Base-by-base conservation (phyloP, 2,888 invertebrate species). In the Chaetoderma sp. region DNA sequence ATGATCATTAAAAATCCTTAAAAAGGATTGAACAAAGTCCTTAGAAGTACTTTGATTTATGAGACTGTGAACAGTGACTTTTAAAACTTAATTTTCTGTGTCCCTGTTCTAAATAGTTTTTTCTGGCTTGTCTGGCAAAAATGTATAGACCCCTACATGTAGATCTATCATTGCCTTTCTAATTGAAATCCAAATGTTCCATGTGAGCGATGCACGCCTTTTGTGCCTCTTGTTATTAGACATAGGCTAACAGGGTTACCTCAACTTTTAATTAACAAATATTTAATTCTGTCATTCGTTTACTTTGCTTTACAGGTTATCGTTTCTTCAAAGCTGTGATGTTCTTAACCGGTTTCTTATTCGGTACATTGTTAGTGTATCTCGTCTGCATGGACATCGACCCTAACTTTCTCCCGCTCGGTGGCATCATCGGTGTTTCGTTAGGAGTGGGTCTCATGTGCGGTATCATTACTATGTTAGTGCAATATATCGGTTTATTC, bases 311-410 rank as follows among this genome's bases (percentile, higher is more conserved):
- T 71, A 33, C 89, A 93, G 94, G 95, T 61, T 95, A 95, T 87
- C 91, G 94, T 70, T 94, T 93, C 86, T 93, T 94, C 87, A 94
- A 94, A 86, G 93, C 93, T 16, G 91, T 93, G 67, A 93, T 94
- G 91, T 95, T 95, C 86, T 89, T 94, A 57, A 94, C 94, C 54
- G 95, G 95, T 33, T 92, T 94, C 84, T 92, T 93, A 67, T 94
- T 94, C 83, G 94, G 93, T 18, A 91, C 93, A 56, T 91, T 93
- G 69, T 90, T 94, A 70, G 93, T 94, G 45, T 94, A 93, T 86
- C 86, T 92, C 76, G 92, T 94, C 79, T 93, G 94, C 84, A 88
- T 93, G 56, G 93, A 94, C 86, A 93, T 93, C 81, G 91, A 92
- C 77, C 88, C 16, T n/a, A 28, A 27, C n/a, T 4, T 25, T 27